These are phyloP conservation scores for Leptodirus hochenwartii DNA, from an alignment of 2,888 invertebrate genomes.

Conservation along the genomic window DNA sequence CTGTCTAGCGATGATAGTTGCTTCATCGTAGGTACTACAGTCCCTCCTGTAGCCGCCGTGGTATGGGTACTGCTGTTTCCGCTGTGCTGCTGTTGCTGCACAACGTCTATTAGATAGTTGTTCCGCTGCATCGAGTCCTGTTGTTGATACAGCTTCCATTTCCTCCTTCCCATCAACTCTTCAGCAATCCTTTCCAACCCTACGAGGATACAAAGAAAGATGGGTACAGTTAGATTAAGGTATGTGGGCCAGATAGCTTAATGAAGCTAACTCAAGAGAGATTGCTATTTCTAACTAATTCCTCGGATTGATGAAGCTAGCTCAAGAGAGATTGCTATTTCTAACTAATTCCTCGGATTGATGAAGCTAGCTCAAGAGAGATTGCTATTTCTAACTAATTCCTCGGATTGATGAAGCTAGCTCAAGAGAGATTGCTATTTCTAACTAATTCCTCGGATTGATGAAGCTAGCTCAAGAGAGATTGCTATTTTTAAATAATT, in stretches of 20 bases:
- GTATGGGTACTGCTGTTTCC: conserved; percentile 15
- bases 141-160: conserved; percentile 90
- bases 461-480: no score
- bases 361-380: no score
- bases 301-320: no score
- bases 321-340: no score
- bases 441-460: no score
- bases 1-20: conserved; percentile 10
- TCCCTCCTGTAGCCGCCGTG: conserved; percentile 11
- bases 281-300: no score
- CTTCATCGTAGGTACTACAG: conserved; percentile 11
- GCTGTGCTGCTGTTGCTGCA: conserved; percentile 27
- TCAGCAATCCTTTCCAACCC: conserved; percentile 93
- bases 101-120: conserved; percentile 28
- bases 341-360: no score
- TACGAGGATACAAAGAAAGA: conserved; percentile 25
- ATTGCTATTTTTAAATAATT: no score
- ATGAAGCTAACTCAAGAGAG: no score
- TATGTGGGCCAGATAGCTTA: not conserved
- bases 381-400: no score
- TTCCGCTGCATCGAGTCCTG: conserved; percentile 38
- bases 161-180: conserved; percentile 93
- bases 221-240: conserved; percentile 5
- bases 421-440: no score
- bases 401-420: no score